phyloP scores from a whole-genome alignment of 2,797 vertebrate genomes.

The Enoplosus armatus region DNA sequence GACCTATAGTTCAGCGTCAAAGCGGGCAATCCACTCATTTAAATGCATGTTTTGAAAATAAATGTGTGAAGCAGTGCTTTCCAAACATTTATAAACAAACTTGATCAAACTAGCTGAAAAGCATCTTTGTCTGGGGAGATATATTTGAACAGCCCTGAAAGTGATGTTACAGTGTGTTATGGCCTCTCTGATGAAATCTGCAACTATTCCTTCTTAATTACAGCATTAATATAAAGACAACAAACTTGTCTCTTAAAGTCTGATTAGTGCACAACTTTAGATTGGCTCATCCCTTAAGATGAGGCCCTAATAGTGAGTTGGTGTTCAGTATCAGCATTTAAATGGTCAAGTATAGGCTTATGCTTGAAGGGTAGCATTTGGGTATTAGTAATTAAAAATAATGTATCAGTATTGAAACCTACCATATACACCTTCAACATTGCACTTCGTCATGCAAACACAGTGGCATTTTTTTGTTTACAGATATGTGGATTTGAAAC shows the following conservation, averaged over 20 bases:
- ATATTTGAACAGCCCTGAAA: background rate
- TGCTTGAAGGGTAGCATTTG: background rate
- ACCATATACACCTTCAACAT: background rate
- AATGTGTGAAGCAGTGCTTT: background rate
- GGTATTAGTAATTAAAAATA: background rate
- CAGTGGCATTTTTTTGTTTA: background rate
- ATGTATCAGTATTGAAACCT: background rate
- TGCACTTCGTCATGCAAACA: background rate
- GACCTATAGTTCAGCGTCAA: accelerated
- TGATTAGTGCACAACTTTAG: background rate
- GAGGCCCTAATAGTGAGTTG: background rate
- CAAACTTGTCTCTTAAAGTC: background rate
- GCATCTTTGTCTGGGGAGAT: background rate
- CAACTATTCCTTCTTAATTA: background rate
- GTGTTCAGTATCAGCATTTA: background rate
- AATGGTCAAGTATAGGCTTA: background rate
- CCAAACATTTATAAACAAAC: background rate
- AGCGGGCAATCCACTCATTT: background rate
- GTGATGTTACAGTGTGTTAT: background rate
- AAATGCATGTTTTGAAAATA: background rate
- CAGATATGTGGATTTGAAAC: constrained; percentile 11
- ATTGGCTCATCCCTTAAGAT: too few species aligned
- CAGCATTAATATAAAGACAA: background rate
- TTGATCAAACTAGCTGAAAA: background rate
- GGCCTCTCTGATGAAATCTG: background rate